Conservation (phyloP, 2,888 invertebrate species). For the Trachelus tabidus region DNA sequence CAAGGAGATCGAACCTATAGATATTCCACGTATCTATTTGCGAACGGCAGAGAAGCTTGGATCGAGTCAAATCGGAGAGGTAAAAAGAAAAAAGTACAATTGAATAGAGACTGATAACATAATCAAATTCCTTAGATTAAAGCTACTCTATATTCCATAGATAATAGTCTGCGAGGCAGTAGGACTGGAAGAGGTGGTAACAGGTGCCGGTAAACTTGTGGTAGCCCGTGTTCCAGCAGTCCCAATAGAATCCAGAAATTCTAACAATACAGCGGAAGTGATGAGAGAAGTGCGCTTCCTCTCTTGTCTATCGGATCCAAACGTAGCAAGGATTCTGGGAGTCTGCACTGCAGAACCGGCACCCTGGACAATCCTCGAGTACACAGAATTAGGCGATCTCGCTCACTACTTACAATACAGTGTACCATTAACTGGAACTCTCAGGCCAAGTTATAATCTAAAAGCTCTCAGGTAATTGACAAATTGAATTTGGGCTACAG, state of each 20-base stretch:
- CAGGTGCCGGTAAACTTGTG: conserved; percentile 68
- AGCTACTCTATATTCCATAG: conserved; percentile 51
- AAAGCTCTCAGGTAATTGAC: conserved; percentile 60
- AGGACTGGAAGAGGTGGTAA: conserved; percentile 67
- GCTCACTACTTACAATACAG: conserved; percentile 74
- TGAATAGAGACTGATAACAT: neutral
- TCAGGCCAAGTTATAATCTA: conserved; percentile 60
- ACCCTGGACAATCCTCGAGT: conserved; percentile 78
- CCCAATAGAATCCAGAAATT: conserved; percentile 62
- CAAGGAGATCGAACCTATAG: conserved; percentile 70
- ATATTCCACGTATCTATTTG: conserved; percentile 70
- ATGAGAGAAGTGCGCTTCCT: conserved; percentile 77
- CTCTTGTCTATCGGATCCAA: conserved; percentile 75
- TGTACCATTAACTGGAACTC: conserved; percentile 59
- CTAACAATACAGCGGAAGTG: conserved; percentile 64
- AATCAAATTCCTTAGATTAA: neutral
- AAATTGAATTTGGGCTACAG: neutral
- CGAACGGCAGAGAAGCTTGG: conserved; percentile 71
- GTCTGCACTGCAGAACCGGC: conserved; percentile 69
- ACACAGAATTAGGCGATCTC: conserved; percentile 80
- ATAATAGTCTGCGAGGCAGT: conserved; percentile 70
- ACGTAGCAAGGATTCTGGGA: conserved; percentile 75
- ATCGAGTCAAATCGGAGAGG: conserved; percentile 71
- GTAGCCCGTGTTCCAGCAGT: conserved; percentile 68
- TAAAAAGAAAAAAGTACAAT: conserved; percentile 35